Conservation (phyloP, 1,140 invertebrate genomes). For the Euura saliciscinereae region DNA sequence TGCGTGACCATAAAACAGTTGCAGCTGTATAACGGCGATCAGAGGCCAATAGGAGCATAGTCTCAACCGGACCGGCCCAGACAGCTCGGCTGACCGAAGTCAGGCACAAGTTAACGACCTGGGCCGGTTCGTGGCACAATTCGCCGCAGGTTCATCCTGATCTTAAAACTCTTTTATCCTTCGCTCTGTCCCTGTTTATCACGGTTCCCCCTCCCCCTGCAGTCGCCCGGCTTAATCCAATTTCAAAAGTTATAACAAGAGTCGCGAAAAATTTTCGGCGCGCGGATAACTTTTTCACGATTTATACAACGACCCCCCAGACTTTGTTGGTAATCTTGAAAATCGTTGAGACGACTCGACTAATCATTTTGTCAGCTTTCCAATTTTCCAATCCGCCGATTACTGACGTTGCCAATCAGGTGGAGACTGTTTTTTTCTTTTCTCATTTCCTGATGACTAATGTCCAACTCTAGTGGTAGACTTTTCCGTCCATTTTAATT, state of each 20-base stretch:
- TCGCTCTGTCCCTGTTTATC: background rate
- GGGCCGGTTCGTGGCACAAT: background rate
- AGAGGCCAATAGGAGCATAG: background rate
- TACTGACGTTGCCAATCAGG: background rate
- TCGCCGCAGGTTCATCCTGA: background rate
- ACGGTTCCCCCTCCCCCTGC: background rate
- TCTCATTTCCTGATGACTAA: no score
- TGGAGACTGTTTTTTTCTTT: no score
- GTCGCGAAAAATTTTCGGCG: background rate
- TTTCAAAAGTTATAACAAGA: background rate
- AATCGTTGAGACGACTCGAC: background rate
- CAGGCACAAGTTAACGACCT: conserved; percentile 1
- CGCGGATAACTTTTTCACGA: background rate
- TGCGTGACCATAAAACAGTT: conserved; percentile 1
- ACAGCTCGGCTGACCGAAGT: conserved; percentile 4
- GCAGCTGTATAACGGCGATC: background rate
- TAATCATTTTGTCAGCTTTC: background rate
- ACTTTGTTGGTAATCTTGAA: background rate
- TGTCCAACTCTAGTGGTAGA: no score
- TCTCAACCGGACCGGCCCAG: background rate
- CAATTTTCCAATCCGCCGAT: background rate
- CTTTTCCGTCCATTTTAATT: background rate
- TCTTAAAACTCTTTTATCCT: background rate
- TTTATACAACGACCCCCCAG: background rate
- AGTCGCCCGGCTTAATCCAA: background rate